Evolutionary conservation across 2,888 invertebrate genomes (phyloP).

Genomic region (Caenorhabditis sp.): DNA sequence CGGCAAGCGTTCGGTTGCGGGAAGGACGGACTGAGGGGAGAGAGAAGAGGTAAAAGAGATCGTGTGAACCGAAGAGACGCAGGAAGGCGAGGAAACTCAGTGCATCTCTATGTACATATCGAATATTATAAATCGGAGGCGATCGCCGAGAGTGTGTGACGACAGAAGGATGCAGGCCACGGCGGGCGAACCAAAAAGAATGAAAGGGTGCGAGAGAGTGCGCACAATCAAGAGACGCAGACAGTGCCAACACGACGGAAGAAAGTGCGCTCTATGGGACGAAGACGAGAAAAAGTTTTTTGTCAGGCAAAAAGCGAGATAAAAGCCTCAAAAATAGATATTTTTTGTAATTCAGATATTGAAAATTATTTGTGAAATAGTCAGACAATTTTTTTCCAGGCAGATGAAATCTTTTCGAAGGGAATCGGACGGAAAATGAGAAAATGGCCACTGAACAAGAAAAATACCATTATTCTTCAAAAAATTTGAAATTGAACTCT

Average conservation of each 20-base stretch:
- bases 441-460: too few relatives aligned
- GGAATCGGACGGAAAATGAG: too few relatives aligned
- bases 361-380: too few relatives aligned
- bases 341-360: too few relatives aligned
- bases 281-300: background rate
- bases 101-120: slow-evolving; percentile 58
- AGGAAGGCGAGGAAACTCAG: background rate
- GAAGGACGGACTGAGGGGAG: slow-evolving; percentile 3
- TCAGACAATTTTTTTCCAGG: too few relatives aligned
- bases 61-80: background rate
- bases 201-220: slow-evolving; percentile 10
- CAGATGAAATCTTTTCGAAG: too few relatives aligned
- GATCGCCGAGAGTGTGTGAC: slow-evolving; percentile 58
- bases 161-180: slow-evolving; percentile 15
- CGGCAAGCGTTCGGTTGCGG: slow-evolving; percentile 24
- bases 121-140: slow-evolving; percentile 58
- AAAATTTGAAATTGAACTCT: too few relatives aligned
- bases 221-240: slow-evolving; percentile 17
- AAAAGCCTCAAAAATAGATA: background rate
- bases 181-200: background rate
- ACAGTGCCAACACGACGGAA: slow-evolving; percentile 28
- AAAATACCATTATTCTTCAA: too few relatives aligned
- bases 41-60: background rate
- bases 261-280: slow-evolving; percentile 31
- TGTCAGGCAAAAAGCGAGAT: background rate